phyloP scores from a whole-genome alignment of 2,888 invertebrate species.

The Auanema sp. region DNA sequence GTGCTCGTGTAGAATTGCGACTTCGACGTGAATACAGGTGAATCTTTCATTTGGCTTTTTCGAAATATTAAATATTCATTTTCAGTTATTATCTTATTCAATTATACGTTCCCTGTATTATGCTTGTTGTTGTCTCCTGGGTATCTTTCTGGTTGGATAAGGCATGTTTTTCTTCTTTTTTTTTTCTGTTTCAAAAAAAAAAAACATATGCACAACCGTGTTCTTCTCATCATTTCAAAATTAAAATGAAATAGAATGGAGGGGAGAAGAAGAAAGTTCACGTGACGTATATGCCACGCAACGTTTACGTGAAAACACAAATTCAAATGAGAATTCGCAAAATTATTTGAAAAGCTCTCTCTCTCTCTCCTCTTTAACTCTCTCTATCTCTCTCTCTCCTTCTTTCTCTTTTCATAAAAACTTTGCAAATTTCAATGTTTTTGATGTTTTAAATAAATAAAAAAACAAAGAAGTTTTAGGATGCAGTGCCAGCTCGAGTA shows the following conservation, averaged over 20 bases:
- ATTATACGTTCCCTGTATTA: slow-evolving; percentile 95
- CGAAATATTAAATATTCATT: slow-evolving; percentile 19
- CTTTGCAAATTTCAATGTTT: not conserved
- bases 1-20: slow-evolving; percentile 56
- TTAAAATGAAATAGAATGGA: too few relatives aligned
- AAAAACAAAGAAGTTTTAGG: slow-evolving; percentile 22
- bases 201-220: not conserved
- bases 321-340: not conserved
- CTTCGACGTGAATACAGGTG: slow-evolving; percentile 62
- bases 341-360: not conserved
- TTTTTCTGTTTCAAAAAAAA: too few relatives aligned
- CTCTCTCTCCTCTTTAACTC: too few relatives aligned
- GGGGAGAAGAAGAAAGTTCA: not conserved
- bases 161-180: slow-evolving; percentile 22
- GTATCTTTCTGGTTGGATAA: slow-evolving; percentile 64
- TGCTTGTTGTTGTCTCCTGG: slow-evolving; percentile 77
- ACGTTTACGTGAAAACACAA: not conserved
- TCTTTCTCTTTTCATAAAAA: not conserved
- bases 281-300: not conserved
- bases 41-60: slow-evolving; percentile 7
- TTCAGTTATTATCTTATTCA: slow-evolving; percentile 69
- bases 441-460: slow-evolving; percentile 7
- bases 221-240: not conserved
- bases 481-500: slow-evolving; percentile 64
- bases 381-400: too few relatives aligned